Conservation (phyloP, 2,113 vertebrate genomes). For the Ailuropoda melanoleuca region DNA sequence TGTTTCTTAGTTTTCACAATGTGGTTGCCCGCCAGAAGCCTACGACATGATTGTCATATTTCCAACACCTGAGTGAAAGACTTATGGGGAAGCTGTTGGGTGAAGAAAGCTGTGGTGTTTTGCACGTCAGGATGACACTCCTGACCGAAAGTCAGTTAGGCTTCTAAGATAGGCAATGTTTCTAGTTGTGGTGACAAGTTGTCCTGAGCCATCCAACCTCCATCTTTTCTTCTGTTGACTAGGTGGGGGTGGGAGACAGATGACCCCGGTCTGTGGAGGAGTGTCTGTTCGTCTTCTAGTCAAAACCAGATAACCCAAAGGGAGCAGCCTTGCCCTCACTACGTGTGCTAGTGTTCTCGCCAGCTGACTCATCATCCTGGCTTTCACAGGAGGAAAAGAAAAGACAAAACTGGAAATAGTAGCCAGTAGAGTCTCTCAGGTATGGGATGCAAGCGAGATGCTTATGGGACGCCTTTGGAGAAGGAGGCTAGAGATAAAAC, state of each 20-base stretch:
- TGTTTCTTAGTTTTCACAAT: neutral
- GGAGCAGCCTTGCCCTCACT: neutral
- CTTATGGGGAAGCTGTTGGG: neutral
- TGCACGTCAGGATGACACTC: neutral
- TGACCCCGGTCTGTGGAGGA: neutral
- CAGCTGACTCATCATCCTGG: neutral
- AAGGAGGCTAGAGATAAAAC: neutral
- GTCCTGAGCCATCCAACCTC: neutral
- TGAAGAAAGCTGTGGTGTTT: neutral
- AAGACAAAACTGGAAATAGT: neutral
- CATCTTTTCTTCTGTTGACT: neutral
- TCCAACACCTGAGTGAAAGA: neutral
- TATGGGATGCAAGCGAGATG: neutral
- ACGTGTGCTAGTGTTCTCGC: neutral
- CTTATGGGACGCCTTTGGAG: neutral
- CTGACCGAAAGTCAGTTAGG: neutral
- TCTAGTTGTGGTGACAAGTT: neutral
- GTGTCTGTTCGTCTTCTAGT: neutral
- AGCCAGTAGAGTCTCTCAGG: rapidly evolving
- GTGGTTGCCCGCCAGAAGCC: neutral
- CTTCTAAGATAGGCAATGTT: neutral
- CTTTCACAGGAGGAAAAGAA: neutral
- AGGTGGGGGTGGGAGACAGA: neutral
- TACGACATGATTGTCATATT: neutral
- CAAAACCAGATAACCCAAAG: neutral